These are phyloP conservation scores for Halcyon leucocephala DNA, from an alignment of 2,797 vertebrate genomes.

Conservation along the genomic window DNA sequence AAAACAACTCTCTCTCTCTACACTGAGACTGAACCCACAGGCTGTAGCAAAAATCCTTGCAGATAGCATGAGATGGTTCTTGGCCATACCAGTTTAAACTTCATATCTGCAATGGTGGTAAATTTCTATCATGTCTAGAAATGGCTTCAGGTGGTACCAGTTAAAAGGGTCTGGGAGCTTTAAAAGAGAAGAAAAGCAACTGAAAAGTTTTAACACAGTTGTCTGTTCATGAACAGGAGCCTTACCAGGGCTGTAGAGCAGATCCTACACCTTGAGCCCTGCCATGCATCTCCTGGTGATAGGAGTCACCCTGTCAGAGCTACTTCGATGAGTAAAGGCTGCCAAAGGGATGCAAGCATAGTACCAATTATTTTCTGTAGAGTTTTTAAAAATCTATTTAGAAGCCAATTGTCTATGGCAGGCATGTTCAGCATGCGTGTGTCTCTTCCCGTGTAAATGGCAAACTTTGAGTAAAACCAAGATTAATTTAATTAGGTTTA, in stretches of 20 bases:
- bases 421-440: background rate
- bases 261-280: background rate
- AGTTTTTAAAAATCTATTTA: background rate
- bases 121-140: background rate
- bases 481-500: conserved; percentile 56
- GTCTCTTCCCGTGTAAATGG: background rate
- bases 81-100: background rate
- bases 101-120: background rate
- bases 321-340: background rate
- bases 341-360: background rate
- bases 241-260: background rate
- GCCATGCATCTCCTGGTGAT: accelerated
- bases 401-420: background rate
- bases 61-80: background rate
- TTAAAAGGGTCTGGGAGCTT: background rate
- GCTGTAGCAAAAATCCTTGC: background rate
- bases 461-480: background rate
- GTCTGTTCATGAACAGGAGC: background rate
- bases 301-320: background rate
- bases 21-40: background rate
- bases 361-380: background rate
- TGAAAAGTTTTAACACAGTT: background rate
- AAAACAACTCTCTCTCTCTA: background rate
- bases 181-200: background rate
- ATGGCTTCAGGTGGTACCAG: background rate